A percentile compares a stretch with the other conserved stretches of the same genome.
Conservation (phyloP, 1,140 invertebrate species). For the Drosophila subobscura region DNA sequence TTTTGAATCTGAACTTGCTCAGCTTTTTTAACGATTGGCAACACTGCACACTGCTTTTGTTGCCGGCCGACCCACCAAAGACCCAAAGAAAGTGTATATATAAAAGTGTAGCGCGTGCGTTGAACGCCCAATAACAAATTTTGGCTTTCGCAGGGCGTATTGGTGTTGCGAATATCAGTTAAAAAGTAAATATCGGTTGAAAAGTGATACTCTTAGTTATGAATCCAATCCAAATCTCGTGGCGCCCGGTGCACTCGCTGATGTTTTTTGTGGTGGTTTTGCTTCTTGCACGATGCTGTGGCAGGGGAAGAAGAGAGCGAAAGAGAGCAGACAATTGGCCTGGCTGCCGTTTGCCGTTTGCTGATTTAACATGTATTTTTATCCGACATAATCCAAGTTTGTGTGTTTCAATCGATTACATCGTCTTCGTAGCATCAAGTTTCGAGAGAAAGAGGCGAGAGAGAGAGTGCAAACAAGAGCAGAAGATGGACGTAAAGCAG, state of each 20-base stretch:
- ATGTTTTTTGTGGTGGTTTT: constrained; percentile 2
- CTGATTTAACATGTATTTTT: no score
- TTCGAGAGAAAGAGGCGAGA: background rate
- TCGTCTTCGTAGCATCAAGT: background rate
- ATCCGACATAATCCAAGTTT: no score
- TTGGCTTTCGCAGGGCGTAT: constrained; percentile 17
- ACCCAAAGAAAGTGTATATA: background rate
- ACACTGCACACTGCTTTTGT: no score
- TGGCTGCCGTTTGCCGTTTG: no score
- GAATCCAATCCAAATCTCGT: background rate
- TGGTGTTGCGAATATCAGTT: constrained; percentile 9
- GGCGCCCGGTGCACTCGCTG: no score
- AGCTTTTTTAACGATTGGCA: no score
- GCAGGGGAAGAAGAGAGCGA: no score
- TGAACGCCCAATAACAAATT: constrained; percentile 5
- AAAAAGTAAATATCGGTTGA: constrained; percentile 9
- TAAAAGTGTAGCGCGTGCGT: constrained; percentile 23
- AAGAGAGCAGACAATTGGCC: no score
- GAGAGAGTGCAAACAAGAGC: constrained; percentile 21
- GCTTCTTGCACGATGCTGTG: background rate
- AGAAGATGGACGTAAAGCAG: constrained; percentile 52
- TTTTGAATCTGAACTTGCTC: no score
- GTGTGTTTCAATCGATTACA: no score
- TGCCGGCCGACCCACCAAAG: no score
- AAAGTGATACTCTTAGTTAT: background rate